These are phyloP conservation scores for Coenonympha glycerion DNA, from an alignment of 2,888 invertebrate genomes.

Conservation along the genomic window DNA sequence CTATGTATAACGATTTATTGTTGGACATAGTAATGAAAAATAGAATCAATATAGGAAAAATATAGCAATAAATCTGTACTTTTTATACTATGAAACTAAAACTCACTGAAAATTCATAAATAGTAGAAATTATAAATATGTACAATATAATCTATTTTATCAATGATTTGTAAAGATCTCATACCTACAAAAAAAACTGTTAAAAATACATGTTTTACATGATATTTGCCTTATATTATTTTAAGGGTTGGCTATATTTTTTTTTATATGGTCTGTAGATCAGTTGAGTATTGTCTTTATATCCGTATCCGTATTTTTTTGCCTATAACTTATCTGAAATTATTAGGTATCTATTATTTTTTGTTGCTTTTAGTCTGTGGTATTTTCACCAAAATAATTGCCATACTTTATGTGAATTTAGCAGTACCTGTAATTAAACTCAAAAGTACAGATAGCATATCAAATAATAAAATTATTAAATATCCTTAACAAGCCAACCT, in stretches of 20 bases:
- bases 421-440: neutral
- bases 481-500: constrained; percentile 23
- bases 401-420: neutral
- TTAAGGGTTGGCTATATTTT: neutral
- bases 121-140: too few species aligned
- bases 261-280: too few species aligned
- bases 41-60: neutral
- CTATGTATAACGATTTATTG: neutral
- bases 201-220: too few species aligned
- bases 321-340: too few species aligned
- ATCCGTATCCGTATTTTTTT: too few species aligned
- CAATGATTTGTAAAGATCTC: too few species aligned
- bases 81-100: neutral
- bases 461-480: neutral
- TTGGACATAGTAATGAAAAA: neutral
- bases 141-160: too few species aligned
- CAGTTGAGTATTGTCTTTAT: too few species aligned
- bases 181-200: too few species aligned
- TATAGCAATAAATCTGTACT: neutral
- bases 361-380: too few species aligned
- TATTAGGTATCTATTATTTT: too few species aligned
- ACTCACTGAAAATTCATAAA: too few species aligned
- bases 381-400: neutral
- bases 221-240: neutral
- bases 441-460: neutral